These are phyloP conservation scores for Epistrophe grossulariae DNA, from an alignment of 2,888 invertebrate species.

Conservation along the genomic window DNA sequence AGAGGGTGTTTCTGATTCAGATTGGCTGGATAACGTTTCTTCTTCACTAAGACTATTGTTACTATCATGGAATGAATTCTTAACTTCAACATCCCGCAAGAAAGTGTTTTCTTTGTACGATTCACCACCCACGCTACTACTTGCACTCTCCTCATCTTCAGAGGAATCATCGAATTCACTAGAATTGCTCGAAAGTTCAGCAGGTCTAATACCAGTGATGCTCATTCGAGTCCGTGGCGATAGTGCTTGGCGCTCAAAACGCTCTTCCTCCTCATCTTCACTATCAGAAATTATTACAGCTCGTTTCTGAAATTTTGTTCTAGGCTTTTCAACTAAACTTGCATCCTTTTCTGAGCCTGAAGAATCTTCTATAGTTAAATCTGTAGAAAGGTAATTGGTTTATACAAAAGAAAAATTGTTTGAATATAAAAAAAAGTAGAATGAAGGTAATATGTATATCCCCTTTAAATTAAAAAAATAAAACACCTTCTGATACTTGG, in stretches of 20 bases:
- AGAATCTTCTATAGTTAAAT: constrained; percentile 18
- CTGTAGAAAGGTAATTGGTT: background rate
- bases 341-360: background rate
- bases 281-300: constrained; percentile 23
- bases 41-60: background rate
- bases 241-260: constrained; percentile 78
- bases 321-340: background rate
- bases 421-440: background rate
- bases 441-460: background rate
- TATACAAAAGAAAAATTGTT: background rate
- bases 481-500: constrained; percentile 10
- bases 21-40: background rate
- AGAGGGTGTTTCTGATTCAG: background rate
- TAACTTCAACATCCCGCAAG: background rate
- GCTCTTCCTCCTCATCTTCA: constrained; percentile 77
- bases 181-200: constrained; percentile 78
- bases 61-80: background rate
- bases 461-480: background rate
- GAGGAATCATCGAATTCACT: constrained; percentile 80
- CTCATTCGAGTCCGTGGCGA: constrained; percentile 83
- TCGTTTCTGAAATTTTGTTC: background rate
- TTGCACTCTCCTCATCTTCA: constrained; percentile 70
- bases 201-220: constrained; percentile 81
- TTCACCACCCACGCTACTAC: background rate
- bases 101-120: constrained; percentile 2